Conservation (phyloP, 2,888 invertebrate species). For the Luperina nickerlii region DNA sequence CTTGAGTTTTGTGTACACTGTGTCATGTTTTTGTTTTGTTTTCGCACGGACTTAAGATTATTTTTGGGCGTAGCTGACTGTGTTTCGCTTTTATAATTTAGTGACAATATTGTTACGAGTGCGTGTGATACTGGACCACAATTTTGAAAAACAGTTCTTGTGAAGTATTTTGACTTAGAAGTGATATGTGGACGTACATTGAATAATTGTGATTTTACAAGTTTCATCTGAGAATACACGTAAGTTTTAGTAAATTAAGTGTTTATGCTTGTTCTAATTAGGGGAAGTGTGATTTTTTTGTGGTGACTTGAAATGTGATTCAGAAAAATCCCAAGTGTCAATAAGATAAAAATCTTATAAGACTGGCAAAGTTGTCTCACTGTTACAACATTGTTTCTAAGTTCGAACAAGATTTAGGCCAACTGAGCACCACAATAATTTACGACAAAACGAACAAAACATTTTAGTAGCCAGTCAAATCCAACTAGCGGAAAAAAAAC, state of each 20-base stretch:
- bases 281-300: slow-evolving; percentile 58
- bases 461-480: slow-evolving; percentile 4
- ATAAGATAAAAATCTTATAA: slow-evolving; percentile 50
- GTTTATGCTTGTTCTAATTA: slow-evolving; percentile 53
- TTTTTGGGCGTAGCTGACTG: slow-evolving; percentile 84
- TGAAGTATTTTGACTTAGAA: slow-evolving; percentile 77
- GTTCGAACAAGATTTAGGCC: slow-evolving; percentile 54
- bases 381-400: slow-evolving; percentile 9
- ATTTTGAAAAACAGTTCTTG: slow-evolving; percentile 73
- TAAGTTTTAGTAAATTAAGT: slow-evolving; percentile 73
- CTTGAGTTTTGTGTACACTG: slow-evolving; percentile 81
- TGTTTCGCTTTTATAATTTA: slow-evolving; percentile 77
- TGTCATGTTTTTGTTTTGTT: slow-evolving; percentile 85
- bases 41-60: slow-evolving; percentile 80
- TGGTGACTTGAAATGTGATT: slow-evolving; percentile 17
- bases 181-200: slow-evolving; percentile 79
- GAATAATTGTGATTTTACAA: slow-evolving; percentile 74
- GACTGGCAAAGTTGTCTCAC: slow-evolving; percentile 32
- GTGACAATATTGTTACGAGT: slow-evolving; percentile 76
- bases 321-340: slow-evolving; percentile 34
- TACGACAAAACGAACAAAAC: neutral
- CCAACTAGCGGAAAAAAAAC: neutral
- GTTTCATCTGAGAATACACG: slow-evolving; percentile 70
- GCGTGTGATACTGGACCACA: slow-evolving; percentile 73
- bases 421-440: slow-evolving; percentile 19